These are phyloP conservation scores for Heliconius aoede DNA, from an alignment of 2,888 invertebrate species.

Conservation along the genomic window DNA sequence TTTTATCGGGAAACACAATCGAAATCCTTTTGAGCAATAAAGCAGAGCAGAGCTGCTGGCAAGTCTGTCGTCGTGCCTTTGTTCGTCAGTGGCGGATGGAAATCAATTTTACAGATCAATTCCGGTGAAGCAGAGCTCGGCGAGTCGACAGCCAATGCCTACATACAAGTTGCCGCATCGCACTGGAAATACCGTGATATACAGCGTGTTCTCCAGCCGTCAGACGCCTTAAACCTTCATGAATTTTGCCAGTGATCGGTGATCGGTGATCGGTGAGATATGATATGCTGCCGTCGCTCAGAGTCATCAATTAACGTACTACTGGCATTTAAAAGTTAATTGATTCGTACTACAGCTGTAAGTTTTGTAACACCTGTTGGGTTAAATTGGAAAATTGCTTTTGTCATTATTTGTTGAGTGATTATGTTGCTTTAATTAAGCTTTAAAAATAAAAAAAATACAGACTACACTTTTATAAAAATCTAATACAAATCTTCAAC, in stretches of 20 bases:
- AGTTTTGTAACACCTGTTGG: no score
- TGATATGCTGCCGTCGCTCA: conserved; percentile 53
- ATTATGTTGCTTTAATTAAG: no score
- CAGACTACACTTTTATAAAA: no score
- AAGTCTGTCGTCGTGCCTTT: conserved; percentile 52
- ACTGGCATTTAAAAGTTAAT: not conserved
- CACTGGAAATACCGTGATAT: conserved; percentile 55
- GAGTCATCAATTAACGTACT: not conserved
- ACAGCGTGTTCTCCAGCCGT: conserved; percentile 50
- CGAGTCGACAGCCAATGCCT: conserved; percentile 59
- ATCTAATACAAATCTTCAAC: no score
- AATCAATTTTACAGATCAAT: conserved; percentile 74
- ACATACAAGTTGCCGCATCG: conserved; percentile 66
- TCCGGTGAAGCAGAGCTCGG: conserved; percentile 55
- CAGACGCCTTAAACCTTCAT: conserved; percentile 68
- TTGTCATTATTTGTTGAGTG: no score
- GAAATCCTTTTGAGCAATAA: conserved; percentile 33
- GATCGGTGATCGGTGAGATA: conserved; percentile 71
- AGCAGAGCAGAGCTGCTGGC: conserved; percentile 35
- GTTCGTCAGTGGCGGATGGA: conserved; percentile 61
- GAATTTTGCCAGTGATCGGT: conserved; percentile 75
- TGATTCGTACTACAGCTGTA: not conserved
- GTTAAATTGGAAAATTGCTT: no score
- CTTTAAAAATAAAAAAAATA: no score
- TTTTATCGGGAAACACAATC: conserved; percentile 38